A percentile compares a stretch with the other conserved stretches of the same genome.
Conservation (phyloP, 2,113 vertebrate species). For the human region DNA sequence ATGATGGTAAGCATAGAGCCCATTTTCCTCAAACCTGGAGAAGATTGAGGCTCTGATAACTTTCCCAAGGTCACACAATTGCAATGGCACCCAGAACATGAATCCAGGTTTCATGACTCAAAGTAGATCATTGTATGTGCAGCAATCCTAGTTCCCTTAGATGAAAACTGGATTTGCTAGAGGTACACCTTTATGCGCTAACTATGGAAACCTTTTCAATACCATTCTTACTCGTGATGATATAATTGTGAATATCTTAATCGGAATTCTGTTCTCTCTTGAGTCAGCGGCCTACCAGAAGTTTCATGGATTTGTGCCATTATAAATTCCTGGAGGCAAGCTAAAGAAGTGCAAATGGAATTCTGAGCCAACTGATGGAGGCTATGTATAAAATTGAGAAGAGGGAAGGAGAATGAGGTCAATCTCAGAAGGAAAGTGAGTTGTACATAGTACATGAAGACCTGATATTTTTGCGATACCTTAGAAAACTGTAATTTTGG, state of each 20-base stretch:
- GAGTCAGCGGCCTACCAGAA: neutral
- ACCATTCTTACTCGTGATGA: neutral
- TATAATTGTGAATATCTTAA: neutral
- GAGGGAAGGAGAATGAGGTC: neutral
- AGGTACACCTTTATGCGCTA: neutral
- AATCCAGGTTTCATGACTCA: neutral
- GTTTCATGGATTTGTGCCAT: neutral
- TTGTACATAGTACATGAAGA: neutral
- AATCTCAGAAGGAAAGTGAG: neutral
- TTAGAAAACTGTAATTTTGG: neutral
- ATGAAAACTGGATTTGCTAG: neutral
- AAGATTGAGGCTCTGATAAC: neutral
- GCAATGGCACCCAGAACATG: neutral
- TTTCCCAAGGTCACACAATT: neutral
- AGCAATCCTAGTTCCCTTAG: neutral
- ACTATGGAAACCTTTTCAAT: neutral
- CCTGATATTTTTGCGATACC: neutral
- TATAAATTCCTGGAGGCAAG: neutral
- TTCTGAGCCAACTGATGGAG: neutral
- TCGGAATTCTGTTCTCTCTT: neutral
- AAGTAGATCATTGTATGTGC: neutral
- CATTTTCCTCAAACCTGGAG: neutral
- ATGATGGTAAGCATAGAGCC: neutral
- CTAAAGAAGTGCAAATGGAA: neutral
- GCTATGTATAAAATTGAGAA: neutral